A percentile compares a stretch with the other conserved stretches of the same genome.
phyloP scores from a whole-genome alignment of 2,888 invertebrate species.

The Caenorhabditis macrosperma region DNA sequence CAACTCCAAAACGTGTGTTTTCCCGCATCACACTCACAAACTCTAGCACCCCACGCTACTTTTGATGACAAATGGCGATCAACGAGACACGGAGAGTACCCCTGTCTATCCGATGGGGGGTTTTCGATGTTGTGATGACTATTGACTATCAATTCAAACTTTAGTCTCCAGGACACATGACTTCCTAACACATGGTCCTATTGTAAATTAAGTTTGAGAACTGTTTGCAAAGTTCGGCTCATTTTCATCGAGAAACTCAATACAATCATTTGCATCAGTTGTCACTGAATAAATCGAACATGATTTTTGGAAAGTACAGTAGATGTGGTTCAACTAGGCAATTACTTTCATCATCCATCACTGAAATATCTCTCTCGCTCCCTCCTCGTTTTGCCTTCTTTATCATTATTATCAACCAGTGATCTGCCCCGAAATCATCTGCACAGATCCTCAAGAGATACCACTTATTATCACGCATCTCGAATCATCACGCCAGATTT shows the following conservation, averaged over 20 bases:
- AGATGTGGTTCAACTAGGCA: neutral
- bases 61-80: constrained; percentile 51
- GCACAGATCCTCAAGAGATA: constrained; percentile 6
- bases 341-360: constrained; percentile 14
- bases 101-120: neutral
- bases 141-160: constrained; percentile 17
- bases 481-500: constrained; percentile 32
- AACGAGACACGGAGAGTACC: constrained; percentile 18
- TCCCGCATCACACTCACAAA: neutral
- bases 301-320: neutral
- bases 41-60: constrained; percentile 5
- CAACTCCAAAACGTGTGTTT: constrained; percentile 33
- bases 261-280: no score
- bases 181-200: no score
- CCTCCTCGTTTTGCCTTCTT: neutral
- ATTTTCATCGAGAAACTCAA: no score
- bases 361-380: constrained; percentile 17
- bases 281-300: no score
- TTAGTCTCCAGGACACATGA: constrained; percentile 10
- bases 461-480: constrained; percentile 2
- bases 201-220: no score
- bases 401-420: constrained; percentile 10
- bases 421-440: constrained; percentile 4
- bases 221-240: no score
- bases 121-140: constrained; percentile 40